Conservation (phyloP, 2,888 invertebrate species). For the Idaea dimidiata region DNA sequence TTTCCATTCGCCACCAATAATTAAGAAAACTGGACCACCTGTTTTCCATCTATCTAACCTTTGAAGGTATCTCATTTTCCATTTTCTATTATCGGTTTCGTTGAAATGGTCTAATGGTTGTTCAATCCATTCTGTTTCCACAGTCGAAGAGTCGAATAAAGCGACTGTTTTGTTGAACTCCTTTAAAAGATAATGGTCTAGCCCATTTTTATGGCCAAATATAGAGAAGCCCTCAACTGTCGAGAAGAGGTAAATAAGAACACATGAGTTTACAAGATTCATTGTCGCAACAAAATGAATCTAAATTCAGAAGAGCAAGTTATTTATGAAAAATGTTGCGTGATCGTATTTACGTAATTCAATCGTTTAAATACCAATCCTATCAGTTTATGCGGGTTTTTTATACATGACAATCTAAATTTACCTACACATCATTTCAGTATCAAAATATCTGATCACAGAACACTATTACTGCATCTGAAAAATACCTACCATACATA, state of each 20-base stretch:
- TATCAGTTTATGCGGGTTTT: slow-evolving; percentile 15
- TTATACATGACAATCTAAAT: slow-evolving; percentile 3
- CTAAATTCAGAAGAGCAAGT: slow-evolving; percentile 6
- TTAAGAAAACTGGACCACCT: slow-evolving; percentile 59
- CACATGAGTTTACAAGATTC: slow-evolving; percentile 24
- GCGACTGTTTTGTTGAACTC: slow-evolving; percentile 35
- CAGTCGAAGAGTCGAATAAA: slow-evolving; percentile 29
- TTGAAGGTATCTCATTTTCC: slow-evolving; percentile 66
- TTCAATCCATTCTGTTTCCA: slow-evolving; percentile 48
- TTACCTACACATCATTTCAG: slow-evolving; percentile 4
- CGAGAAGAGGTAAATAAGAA: slow-evolving; percentile 12
- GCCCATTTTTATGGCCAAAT: slow-evolving; percentile 40
- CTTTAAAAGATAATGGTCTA: slow-evolving; percentile 42
- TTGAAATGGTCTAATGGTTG: slow-evolving; percentile 66
- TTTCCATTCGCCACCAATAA: slow-evolving; percentile 58
- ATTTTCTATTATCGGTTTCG: slow-evolving; percentile 44
- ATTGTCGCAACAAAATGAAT: slow-evolving; percentile 12
- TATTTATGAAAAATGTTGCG: slow-evolving; percentile 6
- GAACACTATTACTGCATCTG: no score
- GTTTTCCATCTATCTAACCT: slow-evolving; percentile 51
- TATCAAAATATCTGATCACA: background rate
- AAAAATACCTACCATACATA: no score
- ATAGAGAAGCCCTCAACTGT: slow-evolving; percentile 38
- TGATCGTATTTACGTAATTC: background rate
- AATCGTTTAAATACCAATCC: slow-evolving; percentile 12